Evolutionary conservation across 2,888 invertebrate species (phyloP).

Genomic region (Apamea sordens): DNA sequence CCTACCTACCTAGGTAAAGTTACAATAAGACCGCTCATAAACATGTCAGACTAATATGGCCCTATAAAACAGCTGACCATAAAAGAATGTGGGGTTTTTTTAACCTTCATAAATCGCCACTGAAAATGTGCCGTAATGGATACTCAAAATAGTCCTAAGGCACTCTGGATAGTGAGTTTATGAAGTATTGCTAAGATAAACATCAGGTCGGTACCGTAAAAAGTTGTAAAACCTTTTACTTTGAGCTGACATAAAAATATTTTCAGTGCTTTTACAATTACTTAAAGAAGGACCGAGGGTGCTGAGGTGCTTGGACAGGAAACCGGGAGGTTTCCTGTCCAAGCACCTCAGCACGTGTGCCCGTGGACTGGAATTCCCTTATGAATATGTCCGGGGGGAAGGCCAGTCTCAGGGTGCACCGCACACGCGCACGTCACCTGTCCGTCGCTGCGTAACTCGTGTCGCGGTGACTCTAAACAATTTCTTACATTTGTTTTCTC

Average conservation of each 20-base stretch:
- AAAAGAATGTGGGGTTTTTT: constrained; percentile 41
- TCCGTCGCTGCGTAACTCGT: too few species aligned
- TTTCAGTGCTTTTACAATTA: constrained; percentile 45
- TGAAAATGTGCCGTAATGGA: constrained; percentile 60
- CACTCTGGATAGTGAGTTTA: constrained; percentile 50
- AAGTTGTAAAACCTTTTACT: constrained; percentile 40
- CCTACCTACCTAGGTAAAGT: neutral
- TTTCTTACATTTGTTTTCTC: too few species aligned
- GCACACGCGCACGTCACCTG: too few species aligned
- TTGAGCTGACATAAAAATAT: constrained; percentile 27
- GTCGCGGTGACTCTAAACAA: too few species aligned
- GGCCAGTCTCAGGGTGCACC: too few species aligned
- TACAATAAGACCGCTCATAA: constrained; percentile 37
- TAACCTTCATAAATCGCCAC: constrained; percentile 64
- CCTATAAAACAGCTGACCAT: constrained; percentile 22
- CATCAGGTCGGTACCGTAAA: constrained; percentile 27
- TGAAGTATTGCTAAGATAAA: constrained; percentile 49
- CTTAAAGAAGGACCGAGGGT: constrained; percentile 1
- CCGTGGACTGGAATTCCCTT: too few species aligned
- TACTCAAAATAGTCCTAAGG: constrained; percentile 64
- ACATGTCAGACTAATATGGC: constrained; percentile 48
- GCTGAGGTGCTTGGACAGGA: neutral
- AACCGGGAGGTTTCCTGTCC: too few species aligned
- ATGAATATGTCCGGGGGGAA: too few species aligned
- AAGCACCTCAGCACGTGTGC: too few species aligned